Percentiles rank a stretch among this genome's conserved stretches.
phyloP scores from a whole-genome alignment of 2,888 invertebrate genomes.

The Arenicola marina region DNA sequence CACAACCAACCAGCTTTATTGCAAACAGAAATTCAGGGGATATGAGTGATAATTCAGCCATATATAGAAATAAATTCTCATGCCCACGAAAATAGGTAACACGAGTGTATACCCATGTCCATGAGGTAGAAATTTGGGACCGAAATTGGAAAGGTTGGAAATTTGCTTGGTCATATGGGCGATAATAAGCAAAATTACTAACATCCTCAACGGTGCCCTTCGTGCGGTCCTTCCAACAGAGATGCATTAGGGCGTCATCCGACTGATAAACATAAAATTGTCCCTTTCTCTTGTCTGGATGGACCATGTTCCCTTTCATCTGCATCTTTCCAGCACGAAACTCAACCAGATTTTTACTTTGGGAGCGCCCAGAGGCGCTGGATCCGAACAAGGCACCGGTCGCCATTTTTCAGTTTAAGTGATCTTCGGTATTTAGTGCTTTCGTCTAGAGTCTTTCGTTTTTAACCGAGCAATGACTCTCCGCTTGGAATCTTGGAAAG shows the following conservation, averaged over 20 bases:
- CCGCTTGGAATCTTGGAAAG: too few species aligned
- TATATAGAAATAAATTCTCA: too few species aligned
- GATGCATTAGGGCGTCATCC: constrained; percentile 97
- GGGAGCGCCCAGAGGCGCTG: constrained; percentile 73
- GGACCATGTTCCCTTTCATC: constrained; percentile 82
- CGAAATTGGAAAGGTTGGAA: too few species aligned
- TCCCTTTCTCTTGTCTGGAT: constrained; percentile 92
- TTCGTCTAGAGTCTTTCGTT: too few species aligned
- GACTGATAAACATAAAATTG: constrained; percentile 92
- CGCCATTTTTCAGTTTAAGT: constrained; percentile 33
- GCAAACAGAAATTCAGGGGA: too few species aligned
- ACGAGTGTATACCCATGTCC: too few species aligned
- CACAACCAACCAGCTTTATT: too few species aligned
- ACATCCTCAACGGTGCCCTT: constrained; percentile 90
- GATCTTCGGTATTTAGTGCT: too few species aligned
- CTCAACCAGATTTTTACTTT: constrained; percentile 81
- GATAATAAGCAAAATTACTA: constrained; percentile 44
- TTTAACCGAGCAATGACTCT: too few species aligned
- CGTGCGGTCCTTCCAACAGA: constrained; percentile 98
- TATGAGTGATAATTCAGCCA: too few species aligned
- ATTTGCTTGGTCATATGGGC: constrained; percentile 7
- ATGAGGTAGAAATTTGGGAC: too few species aligned
- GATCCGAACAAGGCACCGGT: constrained; percentile 66
- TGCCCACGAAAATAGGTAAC: too few species aligned
- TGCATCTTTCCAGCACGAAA: constrained; percentile 96